A percentile compares a stretch with the other conserved stretches of the same genome.
phyloP scores from a whole-genome alignment of 2,797 vertebrate species.

The Rhincodon typus region DNA sequence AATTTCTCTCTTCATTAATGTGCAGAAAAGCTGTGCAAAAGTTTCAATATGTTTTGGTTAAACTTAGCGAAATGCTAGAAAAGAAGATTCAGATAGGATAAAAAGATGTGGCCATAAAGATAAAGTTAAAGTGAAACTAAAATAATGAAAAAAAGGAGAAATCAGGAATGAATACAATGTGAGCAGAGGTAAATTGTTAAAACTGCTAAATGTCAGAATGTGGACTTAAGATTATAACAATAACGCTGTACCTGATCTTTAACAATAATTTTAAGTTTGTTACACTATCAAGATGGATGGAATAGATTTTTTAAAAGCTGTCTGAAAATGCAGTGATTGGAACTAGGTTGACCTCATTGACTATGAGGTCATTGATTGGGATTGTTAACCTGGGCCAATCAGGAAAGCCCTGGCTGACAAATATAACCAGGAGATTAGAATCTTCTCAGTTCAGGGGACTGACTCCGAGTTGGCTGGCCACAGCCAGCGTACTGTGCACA shows the following conservation, averaged over 20 bases:
- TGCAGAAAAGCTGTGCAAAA: background rate
- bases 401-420: too few relatives aligned
- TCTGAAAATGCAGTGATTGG: too few relatives aligned
- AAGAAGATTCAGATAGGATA: background rate
- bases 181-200: background rate
- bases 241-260: background rate
- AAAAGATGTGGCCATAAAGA: background rate
- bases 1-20: too few relatives aligned
- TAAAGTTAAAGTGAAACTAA: background rate
- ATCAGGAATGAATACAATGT: background rate
- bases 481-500: too few relatives aligned
- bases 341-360: too few relatives aligned
- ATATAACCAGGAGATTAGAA: too few relatives aligned
- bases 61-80: background rate
- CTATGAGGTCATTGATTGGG: too few relatives aligned
- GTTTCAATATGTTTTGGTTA: background rate
- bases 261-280: background rate
- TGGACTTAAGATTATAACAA: background rate
- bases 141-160: background rate
- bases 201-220: background rate
- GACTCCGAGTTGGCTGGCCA: too few relatives aligned
- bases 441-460: too few relatives aligned
- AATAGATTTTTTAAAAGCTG: background rate
- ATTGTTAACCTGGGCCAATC: too few relatives aligned
- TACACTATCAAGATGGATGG: background rate